Base-by-base conservation (phyloP, 2,113 vertebrate genomes). In the Mionectes macconnelli region DNA sequence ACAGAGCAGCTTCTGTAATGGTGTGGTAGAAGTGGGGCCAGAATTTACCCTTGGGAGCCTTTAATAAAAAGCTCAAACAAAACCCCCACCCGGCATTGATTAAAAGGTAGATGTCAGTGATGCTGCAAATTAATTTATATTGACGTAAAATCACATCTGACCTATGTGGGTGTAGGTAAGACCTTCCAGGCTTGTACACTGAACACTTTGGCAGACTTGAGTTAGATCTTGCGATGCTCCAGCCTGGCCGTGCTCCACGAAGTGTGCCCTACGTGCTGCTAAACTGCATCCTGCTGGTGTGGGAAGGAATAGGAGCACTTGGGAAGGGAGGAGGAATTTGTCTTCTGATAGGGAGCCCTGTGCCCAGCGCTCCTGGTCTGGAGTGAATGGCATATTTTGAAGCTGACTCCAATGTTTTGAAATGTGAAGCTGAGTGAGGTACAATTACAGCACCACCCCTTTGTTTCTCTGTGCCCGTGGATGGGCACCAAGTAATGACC, bases 341-440 rank as follows among this genome's bases (percentile, higher is more conserved):
- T 44, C 52, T 75, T 69, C 85, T 64, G 60, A 68, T 89, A 91
- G 57, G 5, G 5, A 84, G 63, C 44, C 67, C n/a, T 63, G 79
- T 66, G 89, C 66, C 68, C 37, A 20, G 67, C 15, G 2, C 78
- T 86, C 59, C 57, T 40, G 76, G 14, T 82, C 23, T 16, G 47
- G 44, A 84, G 47, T 93, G 94, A 97, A 96, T 95, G 94, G 90
- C 90, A 82, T 91, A 67, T 88, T 95, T 93, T 66, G 84, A 91
- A 95, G 85, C 55, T 92, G 96, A 68, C 90, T 74, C 35, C 50
- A 66, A 1, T 81, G 67, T 93, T 96, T 91, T 97, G 97, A 96
- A 97, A 97, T 42, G 53, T 40, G 93, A 97, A 90, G 56, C 89
- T 69, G 18, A 24, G 52, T 13, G 42, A 94, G 94, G 52, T 90